Evolutionary conservation across 1,140 invertebrate species (phyloP).

Genomic region (Mercenaria mercenaria): DNA sequence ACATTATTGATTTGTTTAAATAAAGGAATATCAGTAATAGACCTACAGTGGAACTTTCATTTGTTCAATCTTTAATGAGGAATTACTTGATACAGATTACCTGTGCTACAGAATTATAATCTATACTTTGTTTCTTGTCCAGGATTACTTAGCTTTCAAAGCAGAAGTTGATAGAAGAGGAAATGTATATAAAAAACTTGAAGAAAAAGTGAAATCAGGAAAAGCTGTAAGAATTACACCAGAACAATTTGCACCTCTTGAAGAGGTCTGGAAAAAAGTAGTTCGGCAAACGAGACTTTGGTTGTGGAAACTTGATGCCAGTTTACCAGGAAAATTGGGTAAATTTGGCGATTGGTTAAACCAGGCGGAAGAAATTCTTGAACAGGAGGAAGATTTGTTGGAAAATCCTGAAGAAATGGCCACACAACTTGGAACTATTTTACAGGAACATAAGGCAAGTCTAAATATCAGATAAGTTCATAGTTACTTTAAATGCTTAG

Average conservation of each 20-base stretch:
- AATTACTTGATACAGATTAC: neutral
- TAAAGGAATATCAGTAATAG: too few species aligned
- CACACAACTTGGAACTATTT: slow-evolving; percentile 91
- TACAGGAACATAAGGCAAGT: slow-evolving; percentile 91
- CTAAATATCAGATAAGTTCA: too few species aligned
- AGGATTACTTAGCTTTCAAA: slow-evolving; percentile 83
- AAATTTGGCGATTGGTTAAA: slow-evolving; percentile 95
- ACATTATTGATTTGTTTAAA: too few species aligned
- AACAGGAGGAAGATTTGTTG: slow-evolving; percentile 71
- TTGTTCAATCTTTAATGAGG: neutral
- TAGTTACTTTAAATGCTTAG: too few species aligned
- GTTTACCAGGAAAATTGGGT: slow-evolving; percentile 93
- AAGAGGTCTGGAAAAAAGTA: slow-evolving; percentile 78
- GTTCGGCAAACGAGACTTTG: slow-evolving; percentile 83
- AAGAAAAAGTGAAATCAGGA: slow-evolving; percentile 77
- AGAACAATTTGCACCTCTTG: slow-evolving; percentile 77
- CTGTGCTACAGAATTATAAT: neutral
- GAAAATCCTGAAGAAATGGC: slow-evolving; percentile 78
- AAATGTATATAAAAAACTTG: slow-evolving; percentile 77
- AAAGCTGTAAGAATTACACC: slow-evolving; percentile 75
- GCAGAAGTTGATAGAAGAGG: slow-evolving; percentile 80
- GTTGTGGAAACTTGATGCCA: slow-evolving; percentile 90
- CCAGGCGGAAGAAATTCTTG: slow-evolving; percentile 93
- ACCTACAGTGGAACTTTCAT: neutral
- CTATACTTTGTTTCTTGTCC: neutral